Base-by-base conservation (phyloP, 1,140 invertebrate genomes). In the Lethrus apterus region DNA sequence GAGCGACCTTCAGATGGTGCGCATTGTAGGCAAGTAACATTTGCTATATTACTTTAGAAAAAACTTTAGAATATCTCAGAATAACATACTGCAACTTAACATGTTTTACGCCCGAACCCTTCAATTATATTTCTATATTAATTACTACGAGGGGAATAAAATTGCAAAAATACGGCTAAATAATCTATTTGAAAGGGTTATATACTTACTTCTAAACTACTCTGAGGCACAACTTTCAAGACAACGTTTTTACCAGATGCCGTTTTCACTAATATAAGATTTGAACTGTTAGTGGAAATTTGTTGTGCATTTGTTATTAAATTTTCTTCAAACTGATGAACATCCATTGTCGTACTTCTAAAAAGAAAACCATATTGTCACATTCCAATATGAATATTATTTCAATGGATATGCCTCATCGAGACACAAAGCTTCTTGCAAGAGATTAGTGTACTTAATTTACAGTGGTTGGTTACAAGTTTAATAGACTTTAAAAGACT, bases 161-260 rank as follows among this genome's bases (percentile, higher is more conserved):
- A 14, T 8, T 10, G 5, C 5, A 33, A 33, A 13, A 33, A 13
- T 33, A 33, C 5, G 8, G 13, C 13, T 33, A 10, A 33, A 41
- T 9, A 10, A 41, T 14, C 38, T 26, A 41, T 9, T 5, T 11
- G 18, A 33, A 7, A 33, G n/a, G 8, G 15, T 8, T 18, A 13
- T 18, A n/a, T 24, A 47, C 33, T 32, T 44, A 31, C 29, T 44
- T 44, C 42, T 32, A 33, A 21, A 20, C 48, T 57, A 24, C 50
- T 52, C 48, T 65, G 63, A 13, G 63, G 60, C 30, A 65, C 54
- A 19, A 65, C 63, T 50, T 65, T 64, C 8, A 65, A 35, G n/a
- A 65, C 55, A 13, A 65, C 62, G 47, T 65, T 65, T 50, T 65
- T 65, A 1, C 63, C 63, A 14, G 61, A 64, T 11, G 63, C 56